These are phyloP conservation scores for Torymus tubicola DNA, from an alignment of 2,888 invertebrate species.

Conservation along the genomic window DNA sequence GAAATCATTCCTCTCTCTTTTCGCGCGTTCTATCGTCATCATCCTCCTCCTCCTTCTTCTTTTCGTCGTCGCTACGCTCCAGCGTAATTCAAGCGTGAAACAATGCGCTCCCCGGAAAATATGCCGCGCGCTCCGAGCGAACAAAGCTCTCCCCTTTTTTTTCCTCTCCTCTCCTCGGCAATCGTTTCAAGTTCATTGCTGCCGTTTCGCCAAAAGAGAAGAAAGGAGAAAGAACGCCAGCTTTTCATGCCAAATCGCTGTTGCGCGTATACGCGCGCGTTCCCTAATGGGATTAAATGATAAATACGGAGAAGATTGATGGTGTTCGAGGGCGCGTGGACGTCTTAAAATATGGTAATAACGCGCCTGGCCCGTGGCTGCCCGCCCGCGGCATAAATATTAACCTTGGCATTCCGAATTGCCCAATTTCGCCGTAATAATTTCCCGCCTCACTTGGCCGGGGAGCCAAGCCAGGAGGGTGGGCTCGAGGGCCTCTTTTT, in stretches of 20 bases:
- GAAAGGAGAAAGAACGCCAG: neutral
- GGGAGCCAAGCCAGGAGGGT: too few species aligned
- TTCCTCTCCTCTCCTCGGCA: neutral
- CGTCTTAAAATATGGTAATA: slow-evolving; percentile 25
- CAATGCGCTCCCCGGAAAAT: slow-evolving; percentile 19
- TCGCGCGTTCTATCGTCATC: too few species aligned
- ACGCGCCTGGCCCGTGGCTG: too few species aligned
- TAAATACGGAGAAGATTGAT: slow-evolving; percentile 24
- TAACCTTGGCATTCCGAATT: slow-evolving; percentile 21
- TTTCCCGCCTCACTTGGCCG: slow-evolving; percentile 2
- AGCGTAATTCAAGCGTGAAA: slow-evolving; percentile 38
- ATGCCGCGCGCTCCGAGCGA: neutral
- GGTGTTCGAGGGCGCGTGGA: neutral
- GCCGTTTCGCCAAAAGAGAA: slow-evolving; percentile 16
- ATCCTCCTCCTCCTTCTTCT: too few species aligned
- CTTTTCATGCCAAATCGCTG: neutral
- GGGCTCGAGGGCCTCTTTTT: neutral
- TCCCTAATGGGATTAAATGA: slow-evolving; percentile 33
- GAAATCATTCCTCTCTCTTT: slow-evolving; percentile 15
- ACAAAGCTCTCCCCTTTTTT: slow-evolving; percentile 16
- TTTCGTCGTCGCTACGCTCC: neutral
- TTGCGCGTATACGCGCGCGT: neutral
- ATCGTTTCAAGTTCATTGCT: slow-evolving; percentile 49
- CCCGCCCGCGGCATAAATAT: slow-evolving; percentile 10
- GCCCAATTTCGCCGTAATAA: slow-evolving; percentile 21